Evolutionary conservation across 2,888 invertebrate species (phyloP).

Genomic region (Harpalus rubripes): DNA sequence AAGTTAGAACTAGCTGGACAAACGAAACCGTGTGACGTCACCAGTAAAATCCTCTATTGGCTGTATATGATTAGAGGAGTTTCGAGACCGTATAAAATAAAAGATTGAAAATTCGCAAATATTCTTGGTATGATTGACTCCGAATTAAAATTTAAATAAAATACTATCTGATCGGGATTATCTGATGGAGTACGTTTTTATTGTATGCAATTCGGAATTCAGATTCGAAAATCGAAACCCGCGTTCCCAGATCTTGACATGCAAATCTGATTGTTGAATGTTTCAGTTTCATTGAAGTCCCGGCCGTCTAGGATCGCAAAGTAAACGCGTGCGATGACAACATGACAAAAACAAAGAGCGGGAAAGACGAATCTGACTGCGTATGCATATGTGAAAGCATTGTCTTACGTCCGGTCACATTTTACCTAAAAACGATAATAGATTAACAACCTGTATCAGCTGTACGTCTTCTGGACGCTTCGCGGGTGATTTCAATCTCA

Average conservation of each 20-base stretch:
- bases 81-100: slow-evolving; percentile 14
- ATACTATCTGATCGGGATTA: slow-evolving; percentile 48
- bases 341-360: slow-evolving; percentile 49
- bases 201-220: slow-evolving; percentile 48
- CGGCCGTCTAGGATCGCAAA: slow-evolving; percentile 35
- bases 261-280: slow-evolving; percentile 57
- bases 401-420: slow-evolving; percentile 59
- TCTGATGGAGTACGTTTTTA: slow-evolving; percentile 53
- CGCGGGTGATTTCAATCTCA: slow-evolving; percentile 21
- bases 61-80: too few relatives aligned
- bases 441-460: slow-evolving; percentile 55
- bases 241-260: slow-evolving; percentile 55
- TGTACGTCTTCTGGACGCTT: slow-evolving; percentile 36
- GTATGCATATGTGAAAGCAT: slow-evolving; percentile 52
- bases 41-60: too few relatives aligned
- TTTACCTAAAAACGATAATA: slow-evolving; percentile 65
- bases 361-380: slow-evolving; percentile 38
- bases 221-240: slow-evolving; percentile 9
- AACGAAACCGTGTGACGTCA: too few relatives aligned
- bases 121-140: slow-evolving; percentile 38
- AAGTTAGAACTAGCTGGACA: too few relatives aligned
- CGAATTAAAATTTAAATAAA: slow-evolving; percentile 61
- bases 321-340: slow-evolving; percentile 42
- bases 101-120: slow-evolving; percentile 17
- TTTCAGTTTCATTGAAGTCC: slow-evolving; percentile 50